Evolutionary conservation across 2,888 invertebrate species (phyloP).

Genomic region (Pegoplata infirma): DNA sequence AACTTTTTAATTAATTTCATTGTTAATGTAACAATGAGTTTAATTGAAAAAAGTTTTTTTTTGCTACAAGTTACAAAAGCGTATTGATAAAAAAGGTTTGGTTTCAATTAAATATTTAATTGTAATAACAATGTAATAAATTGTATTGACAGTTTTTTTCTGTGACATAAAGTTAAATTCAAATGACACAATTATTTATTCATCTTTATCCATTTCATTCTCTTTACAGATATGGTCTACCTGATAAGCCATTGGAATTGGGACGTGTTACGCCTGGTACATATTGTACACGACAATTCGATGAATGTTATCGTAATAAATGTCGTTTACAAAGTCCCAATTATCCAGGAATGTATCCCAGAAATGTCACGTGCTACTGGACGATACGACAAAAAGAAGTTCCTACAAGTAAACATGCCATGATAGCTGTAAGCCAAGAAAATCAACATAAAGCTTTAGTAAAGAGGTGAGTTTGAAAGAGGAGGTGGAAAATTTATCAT

Average conservation of each 20-base stretch:
- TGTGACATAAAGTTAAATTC: too few relatives aligned
- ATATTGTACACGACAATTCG: conserved; percentile 90
- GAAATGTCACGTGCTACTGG: conserved; percentile 95
- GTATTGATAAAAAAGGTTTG: too few relatives aligned
- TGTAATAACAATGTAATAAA: too few relatives aligned
- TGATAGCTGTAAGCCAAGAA: conserved; percentile 91
- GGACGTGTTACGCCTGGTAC: conserved; percentile 91
- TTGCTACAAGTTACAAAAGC: too few relatives aligned
- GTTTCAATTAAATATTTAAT: too few relatives aligned
- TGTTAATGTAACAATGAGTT: too few relatives aligned
- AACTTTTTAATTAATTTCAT: too few relatives aligned
- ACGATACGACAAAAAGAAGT: conserved; percentile 90
- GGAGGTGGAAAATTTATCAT: too few relatives aligned
- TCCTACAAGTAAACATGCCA: conserved; percentile 93
- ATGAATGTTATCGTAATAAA: conserved; percentile 90
- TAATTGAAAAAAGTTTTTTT: too few relatives aligned
- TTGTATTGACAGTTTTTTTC: too few relatives aligned
- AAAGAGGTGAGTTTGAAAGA: conserved; percentile 75
- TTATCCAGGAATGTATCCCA: conserved; percentile 88
- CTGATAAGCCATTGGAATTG: conserved; percentile 87
- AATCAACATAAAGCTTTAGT: conserved; percentile 81
- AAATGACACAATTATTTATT: too few relatives aligned
- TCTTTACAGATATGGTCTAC: conserved; percentile 84
- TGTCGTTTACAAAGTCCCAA: conserved; percentile 94
- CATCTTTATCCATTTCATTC: too few relatives aligned